Conservation (phyloP, 2,888 invertebrate genomes). For the Aricia artaxerxes region DNA sequence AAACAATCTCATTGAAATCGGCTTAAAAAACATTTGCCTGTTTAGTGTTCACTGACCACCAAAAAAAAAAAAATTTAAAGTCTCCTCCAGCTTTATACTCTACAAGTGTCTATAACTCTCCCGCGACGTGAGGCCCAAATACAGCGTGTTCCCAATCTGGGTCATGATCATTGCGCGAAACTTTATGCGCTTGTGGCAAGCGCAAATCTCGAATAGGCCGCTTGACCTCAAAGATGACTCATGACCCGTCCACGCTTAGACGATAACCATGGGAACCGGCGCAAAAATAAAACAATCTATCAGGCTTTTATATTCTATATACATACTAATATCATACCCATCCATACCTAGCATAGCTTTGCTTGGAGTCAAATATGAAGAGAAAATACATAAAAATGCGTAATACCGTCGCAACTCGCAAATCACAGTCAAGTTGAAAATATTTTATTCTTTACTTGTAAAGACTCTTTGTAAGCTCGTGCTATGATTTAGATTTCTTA, state of each 20-base stretch:
- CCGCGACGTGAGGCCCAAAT: constrained; percentile 6
- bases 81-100: not conserved
- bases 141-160: constrained; percentile 12
- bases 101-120: constrained; percentile 5
- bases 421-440: too few relatives aligned
- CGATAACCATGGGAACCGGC: constrained; percentile 26
- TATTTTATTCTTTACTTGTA: too few relatives aligned
- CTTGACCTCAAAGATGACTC: constrained; percentile 29
- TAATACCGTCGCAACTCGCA: too few relatives aligned
- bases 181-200: constrained; percentile 19
- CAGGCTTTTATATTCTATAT: not conserved
- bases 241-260: constrained; percentile 15
- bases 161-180: not conserved
- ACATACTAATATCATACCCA: not conserved
- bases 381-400: too few relatives aligned
- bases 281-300: constrained; percentile 5
- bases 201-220: constrained; percentile 18
- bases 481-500: too few relatives aligned
- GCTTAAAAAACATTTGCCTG: too few relatives aligned
- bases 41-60: too few relatives aligned
- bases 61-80: too few relatives aligned
- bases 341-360: too few relatives aligned
- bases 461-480: too few relatives aligned
- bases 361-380: too few relatives aligned
- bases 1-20: too few relatives aligned